Evolutionary conservation across 2,888 invertebrate genomes (phyloP).

Genomic region (Dasysyrphus albostriatus): DNA sequence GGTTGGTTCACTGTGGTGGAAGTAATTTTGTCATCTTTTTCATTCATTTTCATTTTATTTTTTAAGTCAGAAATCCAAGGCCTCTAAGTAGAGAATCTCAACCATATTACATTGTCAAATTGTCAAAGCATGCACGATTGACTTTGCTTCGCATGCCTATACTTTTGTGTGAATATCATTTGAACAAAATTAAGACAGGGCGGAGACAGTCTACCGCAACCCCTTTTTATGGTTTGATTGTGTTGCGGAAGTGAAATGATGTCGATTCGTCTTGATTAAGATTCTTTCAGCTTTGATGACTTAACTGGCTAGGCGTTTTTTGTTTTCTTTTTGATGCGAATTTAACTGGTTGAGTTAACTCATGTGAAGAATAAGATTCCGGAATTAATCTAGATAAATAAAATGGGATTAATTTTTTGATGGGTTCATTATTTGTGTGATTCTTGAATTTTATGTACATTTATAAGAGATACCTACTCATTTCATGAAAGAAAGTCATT

Average conservation of each 20-base stretch:
- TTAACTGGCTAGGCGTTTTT: slow-evolving; percentile 24
- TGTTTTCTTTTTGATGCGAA: not conserved
- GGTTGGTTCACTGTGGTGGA: slow-evolving; percentile 15
- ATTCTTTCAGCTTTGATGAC: slow-evolving; percentile 8
- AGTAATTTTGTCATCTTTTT: slow-evolving; percentile 38
- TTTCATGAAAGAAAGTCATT: too few relatives aligned
- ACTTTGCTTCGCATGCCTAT: slow-evolving; percentile 39
- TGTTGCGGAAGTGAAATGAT: slow-evolving; percentile 33
- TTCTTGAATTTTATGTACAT: not conserved
- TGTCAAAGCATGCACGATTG: slow-evolving; percentile 49
- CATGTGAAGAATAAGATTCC: not conserved
- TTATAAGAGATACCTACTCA: too few relatives aligned
- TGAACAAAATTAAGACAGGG: slow-evolving; percentile 55
- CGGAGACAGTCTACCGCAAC: not conserved
- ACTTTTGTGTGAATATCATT: slow-evolving; percentile 49
- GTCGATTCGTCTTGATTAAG: slow-evolving; percentile 51
- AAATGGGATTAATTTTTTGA: slow-evolving; percentile 23
- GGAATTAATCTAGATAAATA: slow-evolving; percentile 57
- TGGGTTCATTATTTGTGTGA: not conserved
- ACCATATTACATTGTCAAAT: slow-evolving; percentile 17
- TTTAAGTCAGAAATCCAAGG: not conserved
- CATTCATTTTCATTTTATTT: not conserved
- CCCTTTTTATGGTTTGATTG: not conserved
- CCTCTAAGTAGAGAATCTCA: not conserved
- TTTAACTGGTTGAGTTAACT: not conserved